Conservation (phyloP, 2,797 vertebrate genomes). For the Sebastes diploproa region DNA sequence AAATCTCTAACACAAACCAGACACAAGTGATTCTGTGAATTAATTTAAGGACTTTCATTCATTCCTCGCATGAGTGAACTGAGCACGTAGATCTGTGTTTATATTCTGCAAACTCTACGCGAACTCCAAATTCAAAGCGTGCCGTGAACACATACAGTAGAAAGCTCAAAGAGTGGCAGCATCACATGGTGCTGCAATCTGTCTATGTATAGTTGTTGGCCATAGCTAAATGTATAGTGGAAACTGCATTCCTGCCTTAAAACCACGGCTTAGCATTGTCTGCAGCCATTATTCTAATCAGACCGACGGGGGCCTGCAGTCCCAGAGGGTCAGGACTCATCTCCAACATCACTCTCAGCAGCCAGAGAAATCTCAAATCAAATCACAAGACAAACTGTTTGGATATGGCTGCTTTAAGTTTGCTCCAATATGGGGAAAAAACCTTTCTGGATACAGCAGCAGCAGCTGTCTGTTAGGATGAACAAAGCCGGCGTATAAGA, state of each 20-base stretch:
- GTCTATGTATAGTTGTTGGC: constrained; percentile 70
- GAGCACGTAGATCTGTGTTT: neutral
- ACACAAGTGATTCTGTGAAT: neutral
- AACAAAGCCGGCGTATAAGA: neutral
- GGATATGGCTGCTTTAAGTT: neutral
- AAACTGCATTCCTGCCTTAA: constrained; percentile 70
- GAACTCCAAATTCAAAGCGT: neutral
- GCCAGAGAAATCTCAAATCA: neutral
- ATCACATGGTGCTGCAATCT: constrained; percentile 57
- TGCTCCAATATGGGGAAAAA: neutral
- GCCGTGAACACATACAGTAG: neutral
- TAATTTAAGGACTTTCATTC: neutral
- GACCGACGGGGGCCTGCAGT: constrained; percentile 25
- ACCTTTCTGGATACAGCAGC: neutral
- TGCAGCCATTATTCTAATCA: constrained; percentile 75
- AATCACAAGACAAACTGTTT: neutral
- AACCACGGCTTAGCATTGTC: constrained; percentile 72
- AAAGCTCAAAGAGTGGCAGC: constrained; percentile 50
- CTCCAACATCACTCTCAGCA: constrained; percentile 14
- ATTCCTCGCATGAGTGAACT: neutral
- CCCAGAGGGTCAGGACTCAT: neutral
- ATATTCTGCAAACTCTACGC: neutral
- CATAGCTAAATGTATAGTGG: constrained; percentile 41
- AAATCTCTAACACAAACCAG: constrained; percentile 10
- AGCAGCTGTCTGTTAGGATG: neutral